Conservation (phyloP, 2,888 invertebrate species). For the Nesidiocoris tenuis region DNA sequence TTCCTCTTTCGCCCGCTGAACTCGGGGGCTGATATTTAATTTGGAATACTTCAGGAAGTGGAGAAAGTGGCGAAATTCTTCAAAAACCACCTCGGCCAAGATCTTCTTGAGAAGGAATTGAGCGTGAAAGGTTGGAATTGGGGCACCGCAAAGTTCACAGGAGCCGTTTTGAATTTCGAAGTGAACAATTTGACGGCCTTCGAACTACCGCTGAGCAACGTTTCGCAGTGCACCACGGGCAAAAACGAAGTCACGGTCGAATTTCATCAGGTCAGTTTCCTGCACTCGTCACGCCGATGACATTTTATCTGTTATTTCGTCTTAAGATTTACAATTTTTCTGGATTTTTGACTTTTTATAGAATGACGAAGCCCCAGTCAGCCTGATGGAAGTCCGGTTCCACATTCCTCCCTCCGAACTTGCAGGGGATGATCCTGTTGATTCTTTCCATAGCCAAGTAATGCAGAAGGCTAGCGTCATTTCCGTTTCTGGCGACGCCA, state of each 20-base stretch:
- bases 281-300: slow-evolving; percentile 27
- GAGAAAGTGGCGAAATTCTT: slow-evolving; percentile 92
- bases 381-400: slow-evolving; percentile 95
- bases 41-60: slow-evolving; percentile 66
- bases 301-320: background rate
- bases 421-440: slow-evolving; percentile 87
- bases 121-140: slow-evolving; percentile 99
- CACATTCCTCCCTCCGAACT: slow-evolving; percentile 91
- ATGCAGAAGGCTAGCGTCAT: slow-evolving; percentile 97
- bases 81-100: slow-evolving; percentile 74
- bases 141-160: slow-evolving; percentile 93
- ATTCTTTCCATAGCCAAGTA: slow-evolving; percentile 95
- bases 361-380: slow-evolving; percentile 97
- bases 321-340: background rate
- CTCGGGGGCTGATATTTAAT: background rate
- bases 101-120: slow-evolving; percentile 87
- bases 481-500: slow-evolving; percentile 95
- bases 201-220: slow-evolving; percentile 93
- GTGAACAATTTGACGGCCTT: slow-evolving; percentile 82
- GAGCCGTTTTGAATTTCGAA: slow-evolving; percentile 81
- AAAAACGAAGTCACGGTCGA: slow-evolving; percentile 98
- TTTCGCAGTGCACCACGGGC: slow-evolving; percentile 91
- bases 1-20: background rate
- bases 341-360: slow-evolving; percentile 55
- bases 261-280: slow-evolving; percentile 77